phyloP scores from a whole-genome alignment of 2,888 invertebrate species.

The Drosophila neonasuta region DNA sequence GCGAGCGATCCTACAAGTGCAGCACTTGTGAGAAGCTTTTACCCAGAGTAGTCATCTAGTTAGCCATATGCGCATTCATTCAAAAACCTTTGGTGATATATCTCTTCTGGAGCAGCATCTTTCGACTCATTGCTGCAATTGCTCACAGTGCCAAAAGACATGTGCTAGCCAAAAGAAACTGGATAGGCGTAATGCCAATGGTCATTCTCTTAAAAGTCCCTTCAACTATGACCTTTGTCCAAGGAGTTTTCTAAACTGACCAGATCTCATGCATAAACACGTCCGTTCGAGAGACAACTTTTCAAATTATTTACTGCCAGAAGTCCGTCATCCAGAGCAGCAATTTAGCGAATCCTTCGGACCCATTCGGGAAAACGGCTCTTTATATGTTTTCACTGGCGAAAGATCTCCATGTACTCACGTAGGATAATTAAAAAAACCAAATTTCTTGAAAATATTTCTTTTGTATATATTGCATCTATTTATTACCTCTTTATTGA shows the following conservation, averaged over 20 bases:
- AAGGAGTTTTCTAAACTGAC: background rate
- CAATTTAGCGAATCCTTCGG: background rate
- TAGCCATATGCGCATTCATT: conserved; percentile 4
- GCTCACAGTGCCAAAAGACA: background rate
- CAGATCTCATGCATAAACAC: conserved; percentile 1
- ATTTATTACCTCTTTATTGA: too few species aligned
- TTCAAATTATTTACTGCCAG: background rate
- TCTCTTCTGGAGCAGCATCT: background rate
- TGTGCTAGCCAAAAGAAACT: background rate
- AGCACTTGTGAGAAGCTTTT: background rate
- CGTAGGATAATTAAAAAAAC: too few species aligned
- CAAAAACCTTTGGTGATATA: background rate
- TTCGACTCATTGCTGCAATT: background rate
- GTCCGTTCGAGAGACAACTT: conserved; percentile 4
- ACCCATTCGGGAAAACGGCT: background rate
- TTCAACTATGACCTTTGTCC: background rate
- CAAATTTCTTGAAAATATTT: too few species aligned
- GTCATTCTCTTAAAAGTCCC: background rate
- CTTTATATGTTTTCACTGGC: background rate
- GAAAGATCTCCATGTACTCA: background rate
- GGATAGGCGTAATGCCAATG: background rate
- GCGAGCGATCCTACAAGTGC: conserved; percentile 6
- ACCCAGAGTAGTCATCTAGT: conserved; percentile 5
- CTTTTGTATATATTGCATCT: too few species aligned
- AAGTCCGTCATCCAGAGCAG: background rate